These are phyloP conservation scores for Agonopterix arenella DNA, from an alignment of 2,888 invertebrate species.

Conservation along the genomic window DNA sequence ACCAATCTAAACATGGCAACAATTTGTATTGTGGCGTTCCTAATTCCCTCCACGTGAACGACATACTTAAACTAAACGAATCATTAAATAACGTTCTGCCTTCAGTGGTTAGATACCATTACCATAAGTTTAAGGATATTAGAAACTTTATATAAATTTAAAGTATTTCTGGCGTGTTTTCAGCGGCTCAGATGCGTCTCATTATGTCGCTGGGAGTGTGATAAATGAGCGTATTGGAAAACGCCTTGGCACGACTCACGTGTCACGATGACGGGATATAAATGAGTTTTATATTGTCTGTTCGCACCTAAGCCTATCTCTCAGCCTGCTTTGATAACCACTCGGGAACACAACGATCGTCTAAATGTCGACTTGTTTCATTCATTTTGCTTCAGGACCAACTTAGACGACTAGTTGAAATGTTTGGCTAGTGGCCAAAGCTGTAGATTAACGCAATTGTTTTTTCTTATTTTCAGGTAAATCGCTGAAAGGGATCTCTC, in stretches of 20 bases:
- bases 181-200: constrained; percentile 56
- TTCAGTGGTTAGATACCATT: constrained; percentile 21
- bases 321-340: constrained; percentile 51
- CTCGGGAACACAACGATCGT: constrained; percentile 46
- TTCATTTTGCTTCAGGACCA: constrained; percentile 62
- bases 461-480: constrained; percentile 73
- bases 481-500: constrained; percentile 58
- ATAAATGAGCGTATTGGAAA: constrained; percentile 72
- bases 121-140: constrained; percentile 32
- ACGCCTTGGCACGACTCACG: constrained; percentile 65
- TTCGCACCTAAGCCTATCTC: constrained; percentile 66
- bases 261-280: constrained; percentile 68
- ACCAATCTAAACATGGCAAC: too few species aligned
- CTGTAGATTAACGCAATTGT: constrained; percentile 68
- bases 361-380: constrained; percentile 59
- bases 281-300: constrained; percentile 73
- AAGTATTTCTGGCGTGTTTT: constrained; percentile 47
- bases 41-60: too few species aligned
- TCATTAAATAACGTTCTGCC: background rate
- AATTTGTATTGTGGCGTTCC: too few species aligned
- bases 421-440: constrained; percentile 65
- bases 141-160: constrained; percentile 47
- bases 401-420: constrained; percentile 69
- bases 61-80: background rate
- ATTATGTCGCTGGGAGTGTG: constrained; percentile 66